Evolutionary conservation across 2,797 vertebrate genomes (phyloP).

Genomic region (Melanogrammus aeglefinus): DNA sequence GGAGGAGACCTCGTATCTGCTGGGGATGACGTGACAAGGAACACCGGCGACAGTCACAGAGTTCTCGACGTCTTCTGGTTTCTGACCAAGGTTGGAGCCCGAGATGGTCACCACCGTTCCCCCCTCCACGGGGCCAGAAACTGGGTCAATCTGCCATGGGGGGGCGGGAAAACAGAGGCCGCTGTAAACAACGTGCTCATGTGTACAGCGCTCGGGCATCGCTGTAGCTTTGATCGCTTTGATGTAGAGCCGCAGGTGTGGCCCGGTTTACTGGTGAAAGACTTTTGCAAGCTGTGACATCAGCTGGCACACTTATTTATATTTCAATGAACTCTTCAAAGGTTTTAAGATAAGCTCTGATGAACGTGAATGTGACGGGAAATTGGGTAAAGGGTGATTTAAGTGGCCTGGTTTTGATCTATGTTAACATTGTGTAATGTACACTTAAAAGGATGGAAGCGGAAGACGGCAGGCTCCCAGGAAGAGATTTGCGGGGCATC

Average conservation of each 20-base stretch:
- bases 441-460: too few species aligned
- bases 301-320: neutral
- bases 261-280: neutral
- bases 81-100: slow-evolving; percentile 96
- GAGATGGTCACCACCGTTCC: slow-evolving; percentile 91
- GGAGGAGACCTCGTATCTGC: slow-evolving; percentile 90
- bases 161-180: neutral
- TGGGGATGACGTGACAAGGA: slow-evolving; percentile 82
- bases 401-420: neutral
- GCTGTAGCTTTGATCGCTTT: neutral
- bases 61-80: slow-evolving; percentile 86
- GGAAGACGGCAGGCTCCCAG: too few species aligned
- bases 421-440: neutral
- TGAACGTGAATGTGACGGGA: neutral
- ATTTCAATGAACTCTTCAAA: neutral
- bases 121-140: slow-evolving; percentile 88
- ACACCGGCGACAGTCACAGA: slow-evolving; percentile 87
- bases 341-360: neutral
- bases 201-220: too few species aligned
- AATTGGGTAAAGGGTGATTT: neutral
- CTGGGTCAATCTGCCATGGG: slow-evolving; percentile 81
- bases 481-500: too few species aligned
- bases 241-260: neutral
- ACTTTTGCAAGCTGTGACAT: neutral
- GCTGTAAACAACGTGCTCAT: neutral